These are phyloP conservation scores for Tromatobia lineatoria DNA, from an alignment of 2,888 invertebrate species.

Conservation along the genomic window DNA sequence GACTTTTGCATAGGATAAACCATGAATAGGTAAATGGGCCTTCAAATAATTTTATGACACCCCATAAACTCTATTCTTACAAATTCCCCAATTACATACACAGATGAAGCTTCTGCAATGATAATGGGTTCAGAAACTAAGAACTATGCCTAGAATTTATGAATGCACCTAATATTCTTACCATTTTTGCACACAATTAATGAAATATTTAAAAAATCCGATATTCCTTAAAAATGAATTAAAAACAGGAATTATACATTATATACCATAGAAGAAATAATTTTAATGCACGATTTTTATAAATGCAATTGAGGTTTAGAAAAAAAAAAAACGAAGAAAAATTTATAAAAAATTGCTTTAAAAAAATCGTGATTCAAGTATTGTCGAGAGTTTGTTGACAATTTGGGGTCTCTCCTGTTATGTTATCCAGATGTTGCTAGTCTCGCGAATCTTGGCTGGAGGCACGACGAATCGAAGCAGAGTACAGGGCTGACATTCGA, in stretches of 20 bases:
- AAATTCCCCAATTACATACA: neutral
- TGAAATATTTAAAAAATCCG: neutral
- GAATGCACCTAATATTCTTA: neutral
- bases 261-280: neutral
- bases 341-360: neutral
- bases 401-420: conserved; percentile 78
- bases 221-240: neutral
- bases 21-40: neutral
- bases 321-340: neutral
- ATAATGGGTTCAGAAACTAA: neutral
- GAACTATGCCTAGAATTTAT: neutral
- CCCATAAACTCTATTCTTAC: neutral
- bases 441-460: conserved; percentile 81
- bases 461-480: conserved; percentile 80
- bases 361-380: conserved; percentile 25
- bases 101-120: neutral
- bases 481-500: conserved; percentile 84
- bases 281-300: conserved; percentile 22
- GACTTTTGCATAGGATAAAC: neutral
- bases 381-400: conserved; percentile 66
- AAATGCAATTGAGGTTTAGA: neutral
- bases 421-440: conserved; percentile 84
- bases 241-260: neutral
- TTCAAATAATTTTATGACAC: neutral
- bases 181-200: neutral